phyloP scores from a whole-genome alignment of 2,888 invertebrate species.

The Amphipyra berbera region DNA sequence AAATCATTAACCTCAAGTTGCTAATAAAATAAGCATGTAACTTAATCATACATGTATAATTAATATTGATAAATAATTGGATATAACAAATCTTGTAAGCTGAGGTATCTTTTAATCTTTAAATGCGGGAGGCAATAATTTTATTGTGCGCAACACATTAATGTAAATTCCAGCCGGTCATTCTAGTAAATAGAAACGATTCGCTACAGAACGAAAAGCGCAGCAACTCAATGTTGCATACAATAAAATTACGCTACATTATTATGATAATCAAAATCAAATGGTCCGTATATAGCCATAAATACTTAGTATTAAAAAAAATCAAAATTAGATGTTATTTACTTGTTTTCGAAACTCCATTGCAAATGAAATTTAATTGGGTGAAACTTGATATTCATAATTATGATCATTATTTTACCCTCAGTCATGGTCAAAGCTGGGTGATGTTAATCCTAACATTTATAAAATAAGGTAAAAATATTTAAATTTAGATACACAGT shows the following conservation, averaged over 20 bases:
- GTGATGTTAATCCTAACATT: slow-evolving; percentile 26
- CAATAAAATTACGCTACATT: slow-evolving; percentile 33
- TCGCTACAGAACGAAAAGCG: slow-evolving; percentile 30
- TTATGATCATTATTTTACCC: slow-evolving; percentile 10
- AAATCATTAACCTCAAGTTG: slow-evolving; percentile 32
- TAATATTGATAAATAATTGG: slow-evolving; percentile 4
- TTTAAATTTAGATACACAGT: slow-evolving; percentile 10
- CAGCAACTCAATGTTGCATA: slow-evolving; percentile 24
- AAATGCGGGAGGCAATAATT: slow-evolving; percentile 6
- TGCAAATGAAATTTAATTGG: slow-evolving; percentile 19
- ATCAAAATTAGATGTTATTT: slow-evolving; percentile 11
- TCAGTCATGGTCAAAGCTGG: no score
- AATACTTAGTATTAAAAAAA: slow-evolving; percentile 6
- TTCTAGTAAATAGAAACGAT: slow-evolving; percentile 28
- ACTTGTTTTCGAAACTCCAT: slow-evolving; percentile 28
- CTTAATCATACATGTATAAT: slow-evolving; percentile 10
- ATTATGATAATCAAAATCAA: slow-evolving; percentile 21
- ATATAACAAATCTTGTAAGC: slow-evolving; percentile 8
- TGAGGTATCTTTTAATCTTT: slow-evolving; percentile 5
- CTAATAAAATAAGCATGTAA: slow-evolving; percentile 19
- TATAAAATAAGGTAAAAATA: slow-evolving; percentile 14
- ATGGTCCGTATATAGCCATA: slow-evolving; percentile 2
- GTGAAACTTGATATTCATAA: slow-evolving; percentile 26
- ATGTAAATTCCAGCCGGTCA: slow-evolving; percentile 22
- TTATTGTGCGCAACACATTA: slow-evolving; percentile 18